These are phyloP conservation scores for Sebastes variabilis DNA, from an alignment of 2,797 vertebrate species.

Conservation along the genomic window DNA sequence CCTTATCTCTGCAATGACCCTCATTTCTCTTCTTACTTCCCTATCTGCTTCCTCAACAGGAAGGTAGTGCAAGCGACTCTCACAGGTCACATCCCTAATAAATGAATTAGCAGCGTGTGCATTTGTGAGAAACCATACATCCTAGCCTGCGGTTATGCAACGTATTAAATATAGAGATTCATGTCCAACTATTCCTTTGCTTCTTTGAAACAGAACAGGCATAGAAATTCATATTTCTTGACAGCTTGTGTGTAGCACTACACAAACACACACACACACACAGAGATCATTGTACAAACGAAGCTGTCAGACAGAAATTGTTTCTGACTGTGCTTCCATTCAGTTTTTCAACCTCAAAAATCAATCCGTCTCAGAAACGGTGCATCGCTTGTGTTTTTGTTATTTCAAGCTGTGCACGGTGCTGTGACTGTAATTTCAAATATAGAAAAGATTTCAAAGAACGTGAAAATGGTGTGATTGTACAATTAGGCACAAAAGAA, in stretches of 20 bases:
- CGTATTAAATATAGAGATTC: neutral
- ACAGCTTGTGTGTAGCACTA: neutral
- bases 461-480: neutral
- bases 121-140: conserved; percentile 19
- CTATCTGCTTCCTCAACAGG: conserved; percentile 76
- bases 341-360: neutral
- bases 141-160: conserved; percentile 14
- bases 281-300: neutral
- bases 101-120: conserved; percentile 54
- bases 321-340: neutral
- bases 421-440: neutral
- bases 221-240: neutral
- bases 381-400: neutral
- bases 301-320: neutral
- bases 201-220: conserved; percentile 6
- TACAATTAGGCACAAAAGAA: neutral
- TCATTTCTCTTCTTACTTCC: conserved; percentile 55
- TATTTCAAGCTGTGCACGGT: neutral
- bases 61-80: conserved; percentile 45
- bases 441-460: neutral
- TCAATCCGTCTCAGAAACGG: neutral
- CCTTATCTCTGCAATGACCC: conserved; percentile 57
- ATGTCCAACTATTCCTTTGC: neutral
- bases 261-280: neutral
- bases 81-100: conserved; percentile 56